Evolutionary conservation across 2,113 vertebrate genomes (phyloP), one percentile per base, ranked within the genome.

Genomic region (Mirounga angustirostris): DNA sequence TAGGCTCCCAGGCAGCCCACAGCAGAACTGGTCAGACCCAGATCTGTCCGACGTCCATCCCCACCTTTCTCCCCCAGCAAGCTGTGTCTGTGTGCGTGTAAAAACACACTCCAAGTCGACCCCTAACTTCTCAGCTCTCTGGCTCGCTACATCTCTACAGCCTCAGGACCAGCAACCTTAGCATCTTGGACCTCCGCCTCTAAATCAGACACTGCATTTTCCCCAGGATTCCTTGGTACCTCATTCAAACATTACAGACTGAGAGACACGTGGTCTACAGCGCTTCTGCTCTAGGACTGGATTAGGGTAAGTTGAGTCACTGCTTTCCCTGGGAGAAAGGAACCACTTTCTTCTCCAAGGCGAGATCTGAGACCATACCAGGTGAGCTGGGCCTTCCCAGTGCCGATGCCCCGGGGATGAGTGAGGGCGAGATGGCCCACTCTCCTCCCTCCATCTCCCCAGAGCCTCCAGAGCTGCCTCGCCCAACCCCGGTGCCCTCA

Each of bases 401-500:
- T 16, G 56, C 40, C 21, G 3, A 16, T 36, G 21, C 4, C 24
- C 24, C 50, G 1, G 0, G 36, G 59, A 43, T 5, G 4, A 13
- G 43, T 15, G 5, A 26, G 18, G 74, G 58, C 79, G n/a, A 16
- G 22, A 6, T 8, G n/a, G 52, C 12, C 4, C 58, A 10, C 33
- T 21, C 21, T 58, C 21, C 46, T 56, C 67, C 36, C 36, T 30
- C 28, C 3, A 0, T 54, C 43, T 52, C 54, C n/a, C 28, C 24
- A 22, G 33, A 43, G 33, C 33, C 33, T 24, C 52, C 52, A 36
- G 33, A 22, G 79, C 52, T 74, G 71, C 36, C 54, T 18, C 71
- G 7, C 67, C 81, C 93, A 94, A 92, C 93, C 97, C 95, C 91
- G 98, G 91, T 96, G 97, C 97, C 89, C 89, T 90, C 79, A 63